Evolutionary conservation across 2,888 invertebrate species (phyloP), one percentile per base, ranked within the genome.

Genomic region (Polydesmus complanatus): DNA sequence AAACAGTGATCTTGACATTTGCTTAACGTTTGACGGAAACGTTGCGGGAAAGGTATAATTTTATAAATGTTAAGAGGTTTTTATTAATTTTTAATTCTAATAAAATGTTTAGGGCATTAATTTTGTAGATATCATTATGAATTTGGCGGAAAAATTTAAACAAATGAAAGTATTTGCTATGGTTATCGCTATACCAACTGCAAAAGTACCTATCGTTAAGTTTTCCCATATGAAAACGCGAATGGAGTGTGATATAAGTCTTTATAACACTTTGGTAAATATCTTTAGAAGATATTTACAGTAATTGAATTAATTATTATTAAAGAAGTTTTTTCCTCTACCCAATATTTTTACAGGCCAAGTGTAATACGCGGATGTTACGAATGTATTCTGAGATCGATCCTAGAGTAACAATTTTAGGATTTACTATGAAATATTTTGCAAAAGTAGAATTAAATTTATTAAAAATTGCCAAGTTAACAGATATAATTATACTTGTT

Each of bases 161-260:
- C 68, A 68, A 22, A 69, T 71, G 59, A 64, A 68, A 14, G 67
- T 70, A 5, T 68, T 77, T 54, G 68, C 69, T 61, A 71, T 75
- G 54, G 73, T 78, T 37, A 64, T 76, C 56, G 71, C 78, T 3
- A 79, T 81, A 55, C 73, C 77, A 3, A 77, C 77, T 19, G 81
- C 81, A 27, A 80, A 81, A 70, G 81, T 82, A 25, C 81, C 81
- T 2, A 81, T 82, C 62, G 77, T 82, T 27, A 81, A 81, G 69
- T 80, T 81, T 69, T 69, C 67, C 18, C 75, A 77, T 64, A 64
- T 69, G 3, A 64, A 67, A 14, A 69, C 70, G 5, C 67, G 68
- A 21, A 68, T 80, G 47, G 79, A 80, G 64, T 79, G 79, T n/a
- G 82, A 82, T 68, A 78, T 81, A 58, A 79, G 79, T 66, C 70